These are phyloP conservation scores for Pangasius djambal DNA, from an alignment of 2,797 vertebrate species.

Conservation along the genomic window DNA sequence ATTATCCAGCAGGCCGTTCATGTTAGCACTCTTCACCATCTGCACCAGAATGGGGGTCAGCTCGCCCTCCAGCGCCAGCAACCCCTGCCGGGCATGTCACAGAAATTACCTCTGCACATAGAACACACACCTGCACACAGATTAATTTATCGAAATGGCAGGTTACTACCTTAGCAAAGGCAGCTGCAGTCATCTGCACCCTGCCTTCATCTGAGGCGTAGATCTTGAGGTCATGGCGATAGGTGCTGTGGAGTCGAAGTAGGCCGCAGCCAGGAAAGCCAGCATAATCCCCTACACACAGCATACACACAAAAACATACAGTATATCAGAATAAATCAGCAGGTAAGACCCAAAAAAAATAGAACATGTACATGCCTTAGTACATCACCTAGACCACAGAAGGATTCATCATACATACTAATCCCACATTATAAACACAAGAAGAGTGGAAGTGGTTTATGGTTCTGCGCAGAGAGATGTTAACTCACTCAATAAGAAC, in stretches of 20 bases:
- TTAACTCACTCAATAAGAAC: not conserved
- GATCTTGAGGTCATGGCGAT: constrained; percentile 97
- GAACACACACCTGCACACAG: constrained; percentile 1
- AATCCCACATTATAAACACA: not conserved
- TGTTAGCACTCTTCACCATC: constrained; percentile 99
- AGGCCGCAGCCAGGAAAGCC: constrained; percentile 97
- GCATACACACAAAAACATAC: not conserved
- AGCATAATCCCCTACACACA: constrained; percentile 90
- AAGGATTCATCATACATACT: not conserved
- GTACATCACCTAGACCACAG: not conserved
- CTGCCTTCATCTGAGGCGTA: constrained; percentile 97
- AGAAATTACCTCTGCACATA: constrained; percentile 14
- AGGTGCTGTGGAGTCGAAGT: constrained; percentile 95
- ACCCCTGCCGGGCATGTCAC: constrained; percentile 76
- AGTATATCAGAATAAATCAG: not conserved
- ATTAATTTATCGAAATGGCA: not conserved
- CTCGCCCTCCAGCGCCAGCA: constrained; percentile 95
- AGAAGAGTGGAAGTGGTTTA: not conserved
- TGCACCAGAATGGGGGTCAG: constrained; percentile 97
- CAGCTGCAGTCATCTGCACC: constrained; percentile 98
- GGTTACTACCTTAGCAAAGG: constrained; percentile 91
- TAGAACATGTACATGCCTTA: not conserved
- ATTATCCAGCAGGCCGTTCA: constrained; percentile 97
- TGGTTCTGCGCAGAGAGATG: not conserved
- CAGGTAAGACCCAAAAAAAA: not conserved